A percentile compares a stretch with the other conserved stretches of the same genome.
phyloP scores from a whole-genome alignment of 92 coral and sea anemone genomes.

The Micromussa lordhowensis region DNA sequence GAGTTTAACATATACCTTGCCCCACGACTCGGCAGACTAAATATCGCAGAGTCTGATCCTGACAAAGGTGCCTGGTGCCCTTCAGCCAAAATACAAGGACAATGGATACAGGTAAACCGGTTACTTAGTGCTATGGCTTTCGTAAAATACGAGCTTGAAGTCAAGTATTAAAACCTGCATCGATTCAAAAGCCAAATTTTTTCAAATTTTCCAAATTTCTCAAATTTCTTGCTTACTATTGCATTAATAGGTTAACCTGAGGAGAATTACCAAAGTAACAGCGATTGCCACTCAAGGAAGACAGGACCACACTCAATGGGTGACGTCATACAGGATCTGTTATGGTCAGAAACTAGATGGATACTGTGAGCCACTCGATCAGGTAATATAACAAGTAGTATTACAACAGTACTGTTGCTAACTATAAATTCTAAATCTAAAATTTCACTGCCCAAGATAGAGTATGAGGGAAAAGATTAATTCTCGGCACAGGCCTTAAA shows the following conservation, averaged over 20 bases:
- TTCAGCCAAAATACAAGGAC: neutral
- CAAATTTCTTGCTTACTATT: too few species aligned
- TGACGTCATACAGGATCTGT: conserved; percentile 15
- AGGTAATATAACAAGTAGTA: neutral
- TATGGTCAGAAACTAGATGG: conserved; percentile 13
- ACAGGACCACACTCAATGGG: neutral
- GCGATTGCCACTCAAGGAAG: conserved; percentile 33
- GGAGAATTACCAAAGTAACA: conserved; percentile 15
- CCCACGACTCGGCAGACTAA: neutral
- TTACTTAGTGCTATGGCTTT: neutral
- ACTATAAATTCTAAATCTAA: too few species aligned
- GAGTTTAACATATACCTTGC: neutral
- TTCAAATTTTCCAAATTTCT: too few species aligned
- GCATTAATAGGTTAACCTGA: too few species aligned
- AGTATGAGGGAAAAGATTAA: too few species aligned
- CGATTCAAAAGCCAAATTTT: too few species aligned
- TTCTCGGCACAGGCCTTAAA: too few species aligned
- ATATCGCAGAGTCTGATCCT: neutral
- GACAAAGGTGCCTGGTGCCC: neutral
- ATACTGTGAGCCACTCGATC: conserved; percentile 12
- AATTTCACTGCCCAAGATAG: too few species aligned
- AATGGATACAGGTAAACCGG: conserved; percentile 25
- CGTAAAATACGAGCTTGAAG: too few species aligned
- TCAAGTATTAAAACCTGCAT: too few species aligned
- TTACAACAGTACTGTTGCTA: too few species aligned